These are phyloP conservation scores for Agrypnus murinus DNA, from an alignment of 2,888 invertebrate species.

Conservation along the genomic window DNA sequence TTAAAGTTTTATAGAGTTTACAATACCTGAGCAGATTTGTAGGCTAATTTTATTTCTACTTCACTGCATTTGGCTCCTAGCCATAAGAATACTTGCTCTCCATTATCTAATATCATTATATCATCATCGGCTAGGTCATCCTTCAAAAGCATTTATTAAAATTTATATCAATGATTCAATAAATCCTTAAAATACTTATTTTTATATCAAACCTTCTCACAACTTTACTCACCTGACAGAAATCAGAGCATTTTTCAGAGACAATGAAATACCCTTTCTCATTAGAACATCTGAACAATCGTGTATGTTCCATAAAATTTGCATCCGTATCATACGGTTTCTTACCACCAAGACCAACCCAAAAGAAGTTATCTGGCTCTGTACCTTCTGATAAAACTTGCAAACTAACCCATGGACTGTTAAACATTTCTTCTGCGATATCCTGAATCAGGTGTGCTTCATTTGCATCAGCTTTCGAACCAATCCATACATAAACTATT, in stretches of 20 bases:
- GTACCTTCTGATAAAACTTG: constrained; percentile 93
- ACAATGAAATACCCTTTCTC: constrained; percentile 99
- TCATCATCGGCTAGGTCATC: constrained; percentile 99
- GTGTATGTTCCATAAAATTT: constrained; percentile 92
- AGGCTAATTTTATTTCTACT: constrained; percentile 98
- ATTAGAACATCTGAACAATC: constrained; percentile 98
- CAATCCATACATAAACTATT: constrained; percentile 97
- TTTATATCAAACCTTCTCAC: neutral
- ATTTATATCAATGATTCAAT: no score
- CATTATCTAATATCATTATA: constrained; percentile 99
- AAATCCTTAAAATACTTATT: constrained; percentile 9
- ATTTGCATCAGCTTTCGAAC: constrained; percentile 87
- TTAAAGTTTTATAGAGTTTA: constrained; percentile 4
- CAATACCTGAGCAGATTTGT: constrained; percentile 95
- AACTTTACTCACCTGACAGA: constrained; percentile 84
- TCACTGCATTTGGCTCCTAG: constrained; percentile 97
- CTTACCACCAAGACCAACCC: constrained; percentile 95
- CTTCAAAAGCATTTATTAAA: no score
- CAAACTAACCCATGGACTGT: constrained; percentile 84
- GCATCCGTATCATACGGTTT: constrained; percentile 93
- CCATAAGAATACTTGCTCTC: constrained; percentile 98
- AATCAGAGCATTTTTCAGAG: constrained; percentile 98
- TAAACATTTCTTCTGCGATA: constrained; percentile 95
- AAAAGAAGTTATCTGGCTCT: constrained; percentile 99
- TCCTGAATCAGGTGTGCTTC: constrained; percentile 91